Evolutionary conservation across 1,140 invertebrate species (phyloP), one percentile per base, ranked within the genome.

Genomic region (Bombus difficillimus): DNA sequence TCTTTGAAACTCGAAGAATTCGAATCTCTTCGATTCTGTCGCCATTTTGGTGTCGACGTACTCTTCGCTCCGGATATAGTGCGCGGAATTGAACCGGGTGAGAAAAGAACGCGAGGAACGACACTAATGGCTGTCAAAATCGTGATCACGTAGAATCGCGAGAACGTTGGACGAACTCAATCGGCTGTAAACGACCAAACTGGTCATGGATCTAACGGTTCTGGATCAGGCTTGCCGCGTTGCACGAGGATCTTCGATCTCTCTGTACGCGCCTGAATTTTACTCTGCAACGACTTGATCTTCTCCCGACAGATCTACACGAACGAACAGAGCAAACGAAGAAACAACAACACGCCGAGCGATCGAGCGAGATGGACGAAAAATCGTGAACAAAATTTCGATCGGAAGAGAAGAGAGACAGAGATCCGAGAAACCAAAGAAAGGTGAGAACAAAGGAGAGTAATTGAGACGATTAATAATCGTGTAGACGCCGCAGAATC

Each of bases 171-270:
- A 81, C 73, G 64, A 82, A 72, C 34, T 88, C 32, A n/a, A 68
- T 25, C 13, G 69, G 10, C 39, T 39, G 1, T 22, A n/a, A 28
- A n/a, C 28, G 62, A 39, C 76, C 83, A 78, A 18, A 34, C 22
- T 72, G 62, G 83, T 90, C 80, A 90, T 64, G 80, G 83, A 39
- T 90, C 89, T 72, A 88, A 95, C 86, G 97, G 96, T 88, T 97
- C 97, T 88, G 96, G 96, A 94, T 98, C 98, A 85, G 98, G 98
- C 89, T 96, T 97, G 94, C 98, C 98, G 92, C 97, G 97, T 95
- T 98, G 97, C 93, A 97, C 96, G 92, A 99, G 96, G 83, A 98
- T 95, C 95, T 98, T 98, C 91, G 98, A 97, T 92, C 98, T 97
- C 95, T 98, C 98, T 93, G 97, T 97, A 89, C 97, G 97, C 94